A percentile compares a stretch with the other conserved stretches of the same genome.
Evolutionary conservation across 2,888 invertebrate species (phyloP).

Genomic region (Nebria brevicollis): DNA sequence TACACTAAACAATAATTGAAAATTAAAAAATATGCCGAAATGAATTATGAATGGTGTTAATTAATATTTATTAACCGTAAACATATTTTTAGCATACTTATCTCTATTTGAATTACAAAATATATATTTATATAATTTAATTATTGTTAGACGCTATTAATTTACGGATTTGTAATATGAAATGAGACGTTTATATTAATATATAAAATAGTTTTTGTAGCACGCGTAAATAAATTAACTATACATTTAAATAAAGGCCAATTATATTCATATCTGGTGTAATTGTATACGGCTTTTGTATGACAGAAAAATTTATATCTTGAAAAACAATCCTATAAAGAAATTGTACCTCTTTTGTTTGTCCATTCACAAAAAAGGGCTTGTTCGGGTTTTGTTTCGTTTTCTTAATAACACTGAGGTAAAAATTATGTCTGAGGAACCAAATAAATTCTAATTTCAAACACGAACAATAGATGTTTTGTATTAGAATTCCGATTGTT

Average conservation of each 20-base stretch:
- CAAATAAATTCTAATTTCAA: conserved; percentile 26
- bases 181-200: too few species aligned
- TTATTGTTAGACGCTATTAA: too few species aligned
- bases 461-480: conserved; percentile 17
- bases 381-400: conserved; percentile 9
- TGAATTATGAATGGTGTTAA: too few species aligned
- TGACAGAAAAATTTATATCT: conserved; percentile 22
- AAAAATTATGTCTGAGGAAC: conserved; percentile 17
- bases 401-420: background rate
- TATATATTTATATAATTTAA: too few species aligned
- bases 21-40: too few species aligned
- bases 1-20: too few species aligned
- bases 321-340: conserved; percentile 21
- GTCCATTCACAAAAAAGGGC: conserved; percentile 16
- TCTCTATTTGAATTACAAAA: too few species aligned
- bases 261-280: conserved; percentile 5
- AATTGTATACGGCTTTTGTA: conserved; percentile 14
- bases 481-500: background rate
- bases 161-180: too few species aligned
- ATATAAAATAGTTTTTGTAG: too few species aligned
- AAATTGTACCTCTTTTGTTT: conserved; percentile 11
- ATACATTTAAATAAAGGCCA: background rate
- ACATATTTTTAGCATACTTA: too few species aligned
- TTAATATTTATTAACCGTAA: too few species aligned
- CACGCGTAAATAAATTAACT: background rate